Evolutionary conservation across 37 sponge, comb jelly and placozoan genomes (phyloP).

Genomic region (Aplysina aerophoba): DNA sequence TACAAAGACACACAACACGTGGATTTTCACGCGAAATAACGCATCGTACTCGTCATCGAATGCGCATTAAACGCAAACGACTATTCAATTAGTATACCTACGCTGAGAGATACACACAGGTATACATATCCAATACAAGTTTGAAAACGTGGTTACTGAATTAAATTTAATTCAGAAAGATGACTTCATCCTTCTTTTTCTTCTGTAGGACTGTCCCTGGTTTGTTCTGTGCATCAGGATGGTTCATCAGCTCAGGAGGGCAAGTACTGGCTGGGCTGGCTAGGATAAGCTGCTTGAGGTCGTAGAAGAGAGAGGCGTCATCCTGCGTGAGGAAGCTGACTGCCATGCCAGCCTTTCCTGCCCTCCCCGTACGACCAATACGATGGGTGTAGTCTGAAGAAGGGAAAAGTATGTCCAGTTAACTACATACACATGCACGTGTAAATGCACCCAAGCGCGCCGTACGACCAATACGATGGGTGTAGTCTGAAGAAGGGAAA

Average conservation of each 20-base stretch:
- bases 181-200: constrained; percentile 88
- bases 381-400: constrained; percentile 91
- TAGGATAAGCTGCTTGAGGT: constrained; percentile 84
- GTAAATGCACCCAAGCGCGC: not conserved
- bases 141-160: not conserved
- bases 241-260: constrained; percentile 90
- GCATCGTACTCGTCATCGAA: too few species aligned
- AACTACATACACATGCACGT: not conserved
- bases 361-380: constrained; percentile 94
- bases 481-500: constrained; percentile 71
- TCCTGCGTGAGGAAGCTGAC: constrained; percentile 94
- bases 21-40: constrained; percentile 1
- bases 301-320: constrained; percentile 94
- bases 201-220: constrained; percentile 89
- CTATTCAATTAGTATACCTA: not conserved
- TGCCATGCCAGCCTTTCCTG: constrained; percentile 96
- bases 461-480: constrained; percentile 95
- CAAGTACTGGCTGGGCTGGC: constrained; percentile 87
- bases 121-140: not conserved
- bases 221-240: constrained; percentile 97
- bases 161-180: constrained; percentile 65
- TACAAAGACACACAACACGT: not conserved
- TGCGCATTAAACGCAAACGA: not conserved
- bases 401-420: not conserved
- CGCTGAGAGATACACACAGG: not conserved